Evolutionary conservation across 2,113 vertebrate species (phyloP).

Genomic region (Paedocypris sp.): DNA sequence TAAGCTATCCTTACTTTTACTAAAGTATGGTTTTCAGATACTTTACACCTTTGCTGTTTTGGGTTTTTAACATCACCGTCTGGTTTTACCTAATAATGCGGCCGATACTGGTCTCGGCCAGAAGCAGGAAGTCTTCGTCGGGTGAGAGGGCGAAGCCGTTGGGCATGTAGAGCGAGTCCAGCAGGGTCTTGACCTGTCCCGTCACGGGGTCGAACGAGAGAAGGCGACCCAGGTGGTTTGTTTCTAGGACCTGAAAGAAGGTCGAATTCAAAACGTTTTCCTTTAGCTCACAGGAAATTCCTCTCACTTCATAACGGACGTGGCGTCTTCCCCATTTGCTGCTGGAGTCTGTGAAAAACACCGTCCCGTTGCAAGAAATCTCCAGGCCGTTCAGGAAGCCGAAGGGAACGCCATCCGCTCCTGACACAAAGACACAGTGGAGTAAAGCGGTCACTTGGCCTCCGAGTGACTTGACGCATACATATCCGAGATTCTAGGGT

Average conservation of each 20-base stretch:
- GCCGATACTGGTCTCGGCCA: conserved; percentile 58
- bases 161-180: conserved; percentile 59
- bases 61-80: no score
- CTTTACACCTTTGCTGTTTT: no score
- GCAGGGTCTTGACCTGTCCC: conserved; percentile 36
- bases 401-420: conserved; percentile 53
- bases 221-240: conserved; percentile 52
- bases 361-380: conserved; percentile 48
- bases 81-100: conserved; percentile 50
- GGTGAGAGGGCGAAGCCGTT: conserved; percentile 57
- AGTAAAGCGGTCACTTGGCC: no score
- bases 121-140: conserved; percentile 48
- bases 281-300: not conserved
- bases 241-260: conserved; percentile 51
- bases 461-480: no score
- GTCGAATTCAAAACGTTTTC: no score
- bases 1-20: no score
- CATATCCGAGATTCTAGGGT: no score
- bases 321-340: conserved; percentile 59
- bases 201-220: conserved; percentile 47
- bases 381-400: conserved; percentile 61
- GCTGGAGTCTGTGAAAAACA: conserved; percentile 64
- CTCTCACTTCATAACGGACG: conserved; percentile 55
- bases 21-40: no score
- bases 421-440: conserved; percentile 36